phyloP scores from a whole-genome alignment of 2,888 invertebrate genomes.

The Lasioglossum morio region DNA sequence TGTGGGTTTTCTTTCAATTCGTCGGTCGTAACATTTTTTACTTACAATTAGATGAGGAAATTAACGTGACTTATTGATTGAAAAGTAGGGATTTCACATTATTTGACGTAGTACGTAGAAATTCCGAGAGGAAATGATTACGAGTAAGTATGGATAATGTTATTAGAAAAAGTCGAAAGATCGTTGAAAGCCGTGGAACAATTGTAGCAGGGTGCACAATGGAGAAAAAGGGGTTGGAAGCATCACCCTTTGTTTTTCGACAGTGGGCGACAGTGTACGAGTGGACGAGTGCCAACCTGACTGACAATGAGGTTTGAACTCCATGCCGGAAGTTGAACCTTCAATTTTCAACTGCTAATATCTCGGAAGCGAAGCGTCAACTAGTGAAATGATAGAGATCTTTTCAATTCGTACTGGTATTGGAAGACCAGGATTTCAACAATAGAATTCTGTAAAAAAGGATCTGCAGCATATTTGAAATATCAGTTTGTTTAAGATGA shows the following conservation, averaged over 20 bases:
- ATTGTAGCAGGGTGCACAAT: background rate
- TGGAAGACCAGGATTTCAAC: background rate
- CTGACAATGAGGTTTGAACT: constrained; percentile 5
- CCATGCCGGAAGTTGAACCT: background rate
- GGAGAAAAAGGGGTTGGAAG: background rate
- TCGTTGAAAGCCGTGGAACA: background rate
- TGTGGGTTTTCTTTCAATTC: background rate
- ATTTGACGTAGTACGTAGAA: background rate
- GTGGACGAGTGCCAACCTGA: constrained; percentile 3
- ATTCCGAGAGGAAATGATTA: background rate
- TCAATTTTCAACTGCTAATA: background rate
- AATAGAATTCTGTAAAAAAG: background rate
- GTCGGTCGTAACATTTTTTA: no score
- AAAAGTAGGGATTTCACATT: background rate
- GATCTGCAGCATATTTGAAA: background rate
- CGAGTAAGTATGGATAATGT: background rate
- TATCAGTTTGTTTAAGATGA: background rate
- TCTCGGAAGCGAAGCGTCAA: background rate
- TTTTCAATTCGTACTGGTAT: background rate
- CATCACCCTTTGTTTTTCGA: constrained; percentile 1
- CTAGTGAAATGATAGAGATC: background rate
- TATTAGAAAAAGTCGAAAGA: background rate
- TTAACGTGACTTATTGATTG: background rate
- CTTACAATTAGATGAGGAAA: background rate
- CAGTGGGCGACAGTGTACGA: background rate